phyloP scores from a whole-genome alignment of 92 coral and sea anemone species.

The Desmophyllum pertusum region DNA sequence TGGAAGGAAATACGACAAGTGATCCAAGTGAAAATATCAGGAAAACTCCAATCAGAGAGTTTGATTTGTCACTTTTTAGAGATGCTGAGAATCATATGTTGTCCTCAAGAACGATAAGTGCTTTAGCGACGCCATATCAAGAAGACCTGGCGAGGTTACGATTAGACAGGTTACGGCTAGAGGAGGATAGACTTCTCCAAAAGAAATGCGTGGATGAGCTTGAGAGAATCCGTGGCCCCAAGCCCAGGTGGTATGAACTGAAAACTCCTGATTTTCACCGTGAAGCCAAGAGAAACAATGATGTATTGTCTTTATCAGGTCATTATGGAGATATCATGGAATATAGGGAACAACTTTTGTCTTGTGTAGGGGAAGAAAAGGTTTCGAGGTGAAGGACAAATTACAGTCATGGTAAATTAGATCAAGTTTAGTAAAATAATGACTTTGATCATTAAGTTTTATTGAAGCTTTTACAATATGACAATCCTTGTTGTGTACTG shows the following conservation, averaged over 20 bases:
- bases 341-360: conserved; percentile 81
- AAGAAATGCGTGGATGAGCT: conserved; percentile 79
- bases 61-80: conserved; percentile 85
- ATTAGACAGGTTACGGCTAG: conserved; percentile 77
- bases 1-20: conserved; percentile 79
- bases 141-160: conserved; percentile 80
- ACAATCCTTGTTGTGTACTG: not conserved
- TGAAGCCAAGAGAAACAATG: conserved; percentile 89
- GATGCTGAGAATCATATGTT: conserved; percentile 91
- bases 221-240: conserved; percentile 94
- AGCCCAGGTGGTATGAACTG: conserved; percentile 94
- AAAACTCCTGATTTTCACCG: conserved; percentile 87
- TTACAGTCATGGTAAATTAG: not conserved
- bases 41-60: conserved; percentile 73
- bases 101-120: conserved; percentile 86
- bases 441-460: too few species aligned
- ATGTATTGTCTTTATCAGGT: conserved; percentile 80
- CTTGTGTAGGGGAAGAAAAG: conserved; percentile 77
- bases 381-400: conserved; percentile 14
- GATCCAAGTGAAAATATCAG: conserved; percentile 74
- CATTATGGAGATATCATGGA: conserved; percentile 91
- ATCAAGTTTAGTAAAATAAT: not conserved
- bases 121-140: conserved; percentile 88
- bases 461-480: not conserved
- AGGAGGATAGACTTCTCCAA: conserved; percentile 83